phyloP scores from a whole-genome alignment of 2,797 vertebrate species.

The Rhincodon typus region DNA sequence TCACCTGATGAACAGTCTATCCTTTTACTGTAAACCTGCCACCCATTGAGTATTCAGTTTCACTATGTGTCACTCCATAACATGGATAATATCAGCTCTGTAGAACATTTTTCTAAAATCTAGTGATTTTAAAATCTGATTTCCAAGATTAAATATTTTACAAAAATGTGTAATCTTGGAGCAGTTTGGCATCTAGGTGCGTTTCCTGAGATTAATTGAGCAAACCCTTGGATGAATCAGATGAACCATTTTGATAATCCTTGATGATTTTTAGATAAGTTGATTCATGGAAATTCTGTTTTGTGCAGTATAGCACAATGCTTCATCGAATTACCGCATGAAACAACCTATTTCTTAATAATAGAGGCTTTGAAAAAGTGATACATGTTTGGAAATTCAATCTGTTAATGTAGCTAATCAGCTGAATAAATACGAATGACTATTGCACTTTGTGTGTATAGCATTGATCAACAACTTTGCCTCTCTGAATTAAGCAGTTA shows the following conservation, averaged over 20 bases:
- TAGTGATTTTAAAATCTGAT: not conserved
- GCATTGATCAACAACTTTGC: not conserved
- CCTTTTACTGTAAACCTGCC: not conserved
- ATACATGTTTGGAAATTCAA: not conserved
- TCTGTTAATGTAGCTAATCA: not conserved
- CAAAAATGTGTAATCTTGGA: not conserved
- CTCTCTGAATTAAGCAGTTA: not conserved
- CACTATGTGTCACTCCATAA: not conserved
- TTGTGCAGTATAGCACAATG: not conserved
- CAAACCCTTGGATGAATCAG: not conserved
- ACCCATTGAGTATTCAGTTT: not conserved
- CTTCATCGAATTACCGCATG: not conserved
- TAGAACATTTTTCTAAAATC: not conserved
- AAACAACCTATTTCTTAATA: not conserved
- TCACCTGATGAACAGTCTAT: not conserved
- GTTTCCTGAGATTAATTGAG: not conserved
- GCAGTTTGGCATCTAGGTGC: not conserved
- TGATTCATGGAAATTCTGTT: not conserved
- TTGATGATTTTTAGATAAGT: not conserved
- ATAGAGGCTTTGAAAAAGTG: not conserved
- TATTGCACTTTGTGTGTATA: not conserved
- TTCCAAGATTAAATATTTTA: not conserved
- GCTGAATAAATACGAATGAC: not conserved
- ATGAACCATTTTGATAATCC: not conserved
- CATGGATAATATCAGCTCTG: not conserved